Conservation (phyloP, 2,113 vertebrate species). For the Pterophyllum scalare region DNA sequence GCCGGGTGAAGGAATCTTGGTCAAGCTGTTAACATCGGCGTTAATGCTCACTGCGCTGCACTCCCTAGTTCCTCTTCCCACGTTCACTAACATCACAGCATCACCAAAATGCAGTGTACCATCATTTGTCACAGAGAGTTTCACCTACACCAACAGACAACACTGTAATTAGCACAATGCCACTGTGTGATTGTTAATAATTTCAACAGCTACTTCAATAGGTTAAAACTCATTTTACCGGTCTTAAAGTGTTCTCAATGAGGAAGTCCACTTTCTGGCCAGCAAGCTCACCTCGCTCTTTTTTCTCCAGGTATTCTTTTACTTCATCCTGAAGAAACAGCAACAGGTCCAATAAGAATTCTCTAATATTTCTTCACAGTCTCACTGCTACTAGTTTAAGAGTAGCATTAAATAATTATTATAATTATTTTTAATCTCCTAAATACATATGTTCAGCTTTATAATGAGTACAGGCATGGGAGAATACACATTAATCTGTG, state of each 20-base stretch:
- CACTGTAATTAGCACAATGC: neutral
- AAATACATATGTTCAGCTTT: neutral
- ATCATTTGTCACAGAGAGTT: constrained; percentile 82
- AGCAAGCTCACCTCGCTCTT: constrained; percentile 85
- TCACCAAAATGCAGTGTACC: constrained; percentile 88
- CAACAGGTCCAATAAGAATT: neutral
- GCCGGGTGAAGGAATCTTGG: neutral
- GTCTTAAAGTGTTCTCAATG: constrained; percentile 80
- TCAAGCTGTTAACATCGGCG: constrained; percentile 71
- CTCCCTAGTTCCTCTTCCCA: neutral
- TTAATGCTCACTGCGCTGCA: constrained; percentile 79
- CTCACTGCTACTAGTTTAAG: neutral
- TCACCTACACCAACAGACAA: constrained; percentile 73
- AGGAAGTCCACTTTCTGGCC: constrained; percentile 83
- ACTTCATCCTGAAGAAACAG: constrained; percentile 80
- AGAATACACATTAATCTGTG: neutral
- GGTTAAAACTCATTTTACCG: constrained; percentile 73
- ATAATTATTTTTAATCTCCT: neutral
- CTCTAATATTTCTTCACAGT: neutral
- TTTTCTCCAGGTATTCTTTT: constrained; percentile 83
- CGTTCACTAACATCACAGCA: constrained; percentile 86
- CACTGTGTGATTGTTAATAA: neutral
- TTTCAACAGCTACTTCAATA: neutral
- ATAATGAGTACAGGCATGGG: too few relatives aligned
- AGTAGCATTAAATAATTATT: neutral